Evolutionary conservation across 2,888 invertebrate genomes (phyloP).

Genomic region (Noctua janthe): DNA sequence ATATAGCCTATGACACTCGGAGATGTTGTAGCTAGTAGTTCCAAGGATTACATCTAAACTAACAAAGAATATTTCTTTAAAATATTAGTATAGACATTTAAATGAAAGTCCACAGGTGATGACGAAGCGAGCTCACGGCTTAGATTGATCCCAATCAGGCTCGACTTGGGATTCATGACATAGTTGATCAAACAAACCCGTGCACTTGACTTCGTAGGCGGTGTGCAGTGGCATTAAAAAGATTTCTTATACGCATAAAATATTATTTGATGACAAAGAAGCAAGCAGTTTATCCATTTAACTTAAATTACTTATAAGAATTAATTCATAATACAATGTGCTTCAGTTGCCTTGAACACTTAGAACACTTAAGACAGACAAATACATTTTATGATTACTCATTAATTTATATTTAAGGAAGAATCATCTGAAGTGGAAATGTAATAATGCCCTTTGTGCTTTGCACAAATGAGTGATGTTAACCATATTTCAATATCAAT

Average conservation of each 20-base stretch:
- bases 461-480: background rate
- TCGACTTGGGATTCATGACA: background rate
- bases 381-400: background rate
- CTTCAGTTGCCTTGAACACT: background rate
- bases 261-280: background rate
- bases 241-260: background rate
- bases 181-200: background rate
- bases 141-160: background rate
- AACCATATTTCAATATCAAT: slow-evolving; percentile 3
- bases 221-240: background rate
- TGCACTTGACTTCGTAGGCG: background rate
- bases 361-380: background rate
- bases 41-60: too few species aligned
- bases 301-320: too few species aligned
- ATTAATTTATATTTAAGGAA: slow-evolving; percentile 10
- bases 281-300: background rate
- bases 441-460: slow-evolving; percentile 5
- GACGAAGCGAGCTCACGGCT: background rate
- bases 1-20: too few species aligned
- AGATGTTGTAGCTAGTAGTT: too few species aligned
- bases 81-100: too few species aligned
- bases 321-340: background rate
- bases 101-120: too few species aligned
- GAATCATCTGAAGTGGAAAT: slow-evolving; percentile 20
- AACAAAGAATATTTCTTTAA: too few species aligned